Conservation (phyloP, 2,797 vertebrate genomes). For the Crenichthys baileyi region DNA sequence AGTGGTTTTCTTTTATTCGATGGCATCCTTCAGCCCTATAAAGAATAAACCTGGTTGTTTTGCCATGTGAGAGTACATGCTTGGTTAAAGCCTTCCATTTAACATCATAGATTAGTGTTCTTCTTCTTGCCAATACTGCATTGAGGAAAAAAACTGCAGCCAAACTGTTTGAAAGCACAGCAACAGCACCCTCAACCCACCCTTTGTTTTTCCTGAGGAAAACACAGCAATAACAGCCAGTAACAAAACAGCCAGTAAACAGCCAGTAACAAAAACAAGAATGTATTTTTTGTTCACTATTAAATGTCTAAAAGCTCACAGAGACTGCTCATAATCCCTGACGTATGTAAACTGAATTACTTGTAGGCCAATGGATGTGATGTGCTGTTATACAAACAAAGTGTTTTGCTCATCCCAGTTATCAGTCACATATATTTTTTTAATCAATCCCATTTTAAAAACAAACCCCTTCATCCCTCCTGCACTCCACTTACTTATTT, state of each 20-base stretch:
- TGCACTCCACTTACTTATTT: background rate
- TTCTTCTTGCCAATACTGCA: background rate
- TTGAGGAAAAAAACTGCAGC: background rate
- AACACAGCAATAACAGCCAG: background rate
- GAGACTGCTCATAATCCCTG: background rate
- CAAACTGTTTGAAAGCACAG: background rate
- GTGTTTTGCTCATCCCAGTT: constrained; percentile 7
- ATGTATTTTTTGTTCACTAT: background rate
- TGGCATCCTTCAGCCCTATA: background rate
- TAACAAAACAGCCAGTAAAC: background rate
- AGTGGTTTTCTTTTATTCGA: too few species aligned
- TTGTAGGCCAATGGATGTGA: constrained; percentile 14
- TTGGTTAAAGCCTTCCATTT: background rate
- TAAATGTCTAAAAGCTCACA: background rate
- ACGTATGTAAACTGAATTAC: background rate
- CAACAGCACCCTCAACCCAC: too few species aligned
- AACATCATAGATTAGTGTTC: background rate
- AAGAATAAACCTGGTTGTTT: background rate
- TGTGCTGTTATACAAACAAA: constrained; percentile 5
- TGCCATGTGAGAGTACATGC: background rate
- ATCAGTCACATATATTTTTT: constrained; percentile 13
- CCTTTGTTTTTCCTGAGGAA: background rate
- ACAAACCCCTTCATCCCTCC: constrained; percentile 41
- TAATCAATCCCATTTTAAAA: constrained; percentile 30
- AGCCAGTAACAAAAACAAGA: background rate